Base-by-base conservation (phyloP, 1,140 invertebrate species). In the Caenorhabditis briggsae region DNA sequence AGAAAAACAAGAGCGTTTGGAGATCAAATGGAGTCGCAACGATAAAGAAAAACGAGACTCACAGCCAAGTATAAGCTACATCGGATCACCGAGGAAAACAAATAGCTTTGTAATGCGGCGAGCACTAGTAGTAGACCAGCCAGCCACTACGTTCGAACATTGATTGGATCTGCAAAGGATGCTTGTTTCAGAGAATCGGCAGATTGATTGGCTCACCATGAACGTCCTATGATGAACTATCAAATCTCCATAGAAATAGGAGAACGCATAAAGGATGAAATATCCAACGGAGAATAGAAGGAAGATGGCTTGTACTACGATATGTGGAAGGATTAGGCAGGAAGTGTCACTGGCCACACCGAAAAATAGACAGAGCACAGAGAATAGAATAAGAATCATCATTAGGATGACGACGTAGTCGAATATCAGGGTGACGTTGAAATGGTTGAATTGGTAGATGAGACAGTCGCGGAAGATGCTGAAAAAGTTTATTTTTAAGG, bases 191-290 rank as follows among this genome's bases (percentile, higher is more conserved):
- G 33, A 16, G 5, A 65, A 65, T 11, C 11, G 0, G 25, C 48
- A 33, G 59, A 20, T 20, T 20, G 18, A 61, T 23, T 7, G 6
- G 23, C 59, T 61, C 82, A 90, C 88, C 87, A 87, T 86, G 61
- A 91, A 91, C 5, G 61, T 43, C 41, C 85, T 53, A 41, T 88
- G 82, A 23, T 91, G 89, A 5, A 86, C 90, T 65, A 92, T 90
- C n/a, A 91, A 58, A 85, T 91, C 90, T n/a, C 89, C 90, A 59
- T 91, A 91, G 50, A 91, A 89, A 78, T 91, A 91, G 7, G 89
- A 88, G 87, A 90, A 91, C 6, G 90, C 90, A 82, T 91, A 91
- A 0, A 92, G 70, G 9, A 90, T 20, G 58, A 91, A 91, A 74
- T 91, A 91, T 16, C 88, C 90, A 41, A 91, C 41, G 16, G 90